Evolutionary conservation across 2,888 invertebrate genomes (phyloP).

Genomic region (Phania funesta): DNA sequence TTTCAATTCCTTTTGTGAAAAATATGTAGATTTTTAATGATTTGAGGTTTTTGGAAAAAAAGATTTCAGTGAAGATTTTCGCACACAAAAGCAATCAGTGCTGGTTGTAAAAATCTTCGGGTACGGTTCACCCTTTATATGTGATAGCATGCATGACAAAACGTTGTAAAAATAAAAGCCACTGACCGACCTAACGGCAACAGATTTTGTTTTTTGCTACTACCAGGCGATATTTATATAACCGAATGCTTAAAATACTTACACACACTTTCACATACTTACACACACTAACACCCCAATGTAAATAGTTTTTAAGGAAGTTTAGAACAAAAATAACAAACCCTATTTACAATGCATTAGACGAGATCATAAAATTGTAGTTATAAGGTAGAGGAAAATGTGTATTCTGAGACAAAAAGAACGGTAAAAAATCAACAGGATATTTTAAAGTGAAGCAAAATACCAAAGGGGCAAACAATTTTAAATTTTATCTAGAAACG

Average conservation of each 20-base stretch:
- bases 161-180: conserved; percentile 56
- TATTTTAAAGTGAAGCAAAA: too few species aligned
- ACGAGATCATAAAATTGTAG: conserved; percentile 32
- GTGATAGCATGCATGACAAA: conserved; percentile 44
- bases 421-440: too few species aligned
- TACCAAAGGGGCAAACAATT: too few species aligned
- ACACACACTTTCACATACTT: not conserved
- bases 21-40: not conserved
- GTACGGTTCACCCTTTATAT: not conserved
- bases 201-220: conserved; percentile 29
- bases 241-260: conserved; percentile 31
- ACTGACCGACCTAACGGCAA: conserved; percentile 64
- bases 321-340: conserved; percentile 40
- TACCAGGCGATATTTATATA: conserved; percentile 36
- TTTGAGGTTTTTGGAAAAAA: not conserved
- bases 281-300: not conserved
- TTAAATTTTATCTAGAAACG: too few species aligned
- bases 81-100: not conserved
- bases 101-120: not conserved
- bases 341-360: conserved; percentile 38
- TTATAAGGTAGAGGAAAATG: conserved; percentile 3
- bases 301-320: conserved; percentile 48
- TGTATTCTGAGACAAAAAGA: not conserved
- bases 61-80: not conserved
- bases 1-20: not conserved